phyloP scores from a whole-genome alignment of 2,888 invertebrate genomes.

The Leuctra nigra region DNA sequence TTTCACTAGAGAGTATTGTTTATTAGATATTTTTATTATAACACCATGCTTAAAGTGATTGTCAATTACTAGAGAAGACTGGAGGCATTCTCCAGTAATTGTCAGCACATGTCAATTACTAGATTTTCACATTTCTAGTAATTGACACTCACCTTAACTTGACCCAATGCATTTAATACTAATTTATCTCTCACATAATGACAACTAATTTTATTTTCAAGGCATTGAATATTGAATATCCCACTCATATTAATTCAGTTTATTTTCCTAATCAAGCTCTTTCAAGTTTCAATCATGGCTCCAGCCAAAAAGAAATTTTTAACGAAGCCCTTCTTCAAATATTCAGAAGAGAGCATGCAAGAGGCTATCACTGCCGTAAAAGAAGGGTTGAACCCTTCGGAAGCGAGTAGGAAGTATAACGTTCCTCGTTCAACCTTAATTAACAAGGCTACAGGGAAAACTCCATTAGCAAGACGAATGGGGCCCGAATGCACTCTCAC shows the following conservation, averaged over 20 bases:
- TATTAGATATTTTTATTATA: neutral
- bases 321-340: neutral
- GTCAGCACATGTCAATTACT: slow-evolving; percentile 6
- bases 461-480: slow-evolving; percentile 15
- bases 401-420: neutral
- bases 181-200: too few relatives aligned
- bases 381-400: neutral
- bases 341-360: neutral
- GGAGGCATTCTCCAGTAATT: neutral
- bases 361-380: neutral
- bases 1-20: neutral
- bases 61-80: neutral
- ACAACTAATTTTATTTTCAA: too few relatives aligned
- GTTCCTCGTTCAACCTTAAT: slow-evolving; percentile 1
- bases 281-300: neutral
- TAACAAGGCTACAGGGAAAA: slow-evolving; percentile 1
- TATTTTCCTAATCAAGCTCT: neutral
- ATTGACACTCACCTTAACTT: neutral
- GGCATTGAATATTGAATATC: too few relatives aligned
- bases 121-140: neutral
- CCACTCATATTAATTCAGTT: neutral
- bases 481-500: slow-evolving; percentile 30
- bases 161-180: neutral
- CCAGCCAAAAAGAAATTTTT: neutral
- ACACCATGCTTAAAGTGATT: neutral